These are phyloP conservation scores for Byasa hedistus DNA, from an alignment of 2,888 invertebrate species.

Conservation along the genomic window DNA sequence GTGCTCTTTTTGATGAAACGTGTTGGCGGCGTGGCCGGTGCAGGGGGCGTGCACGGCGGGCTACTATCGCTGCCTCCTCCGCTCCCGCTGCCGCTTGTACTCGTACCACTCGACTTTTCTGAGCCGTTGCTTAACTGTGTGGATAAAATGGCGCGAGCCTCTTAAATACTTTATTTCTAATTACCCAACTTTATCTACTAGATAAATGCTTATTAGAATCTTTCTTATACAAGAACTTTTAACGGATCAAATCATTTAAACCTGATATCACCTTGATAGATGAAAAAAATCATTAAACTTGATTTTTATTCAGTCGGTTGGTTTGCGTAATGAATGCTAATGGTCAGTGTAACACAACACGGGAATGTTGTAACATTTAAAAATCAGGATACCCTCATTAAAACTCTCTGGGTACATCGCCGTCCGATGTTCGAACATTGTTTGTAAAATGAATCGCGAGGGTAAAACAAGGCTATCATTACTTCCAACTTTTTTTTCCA, in stretches of 20 bases:
- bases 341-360: not conserved
- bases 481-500: constrained; percentile 50
- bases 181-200: constrained; percentile 28
- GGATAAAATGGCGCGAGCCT: constrained; percentile 27
- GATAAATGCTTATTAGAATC: constrained; percentile 20
- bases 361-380: constrained; percentile 3
- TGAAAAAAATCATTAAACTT: not conserved
- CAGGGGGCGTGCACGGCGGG: constrained; percentile 71
- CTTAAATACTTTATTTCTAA: constrained; percentile 29
- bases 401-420: constrained; percentile 41
- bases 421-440: constrained; percentile 48
- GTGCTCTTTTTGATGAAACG: constrained; percentile 50
- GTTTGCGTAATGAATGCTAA: too few species aligned
- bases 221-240: not conserved
- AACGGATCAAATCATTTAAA: too few species aligned
- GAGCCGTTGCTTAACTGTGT: constrained; percentile 65
- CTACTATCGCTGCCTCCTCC: constrained; percentile 52
- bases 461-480: constrained; percentile 47
- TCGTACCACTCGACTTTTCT: constrained; percentile 52
- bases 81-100: constrained; percentile 45
- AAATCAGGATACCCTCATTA: constrained; percentile 39
- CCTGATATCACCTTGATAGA: too few species aligned
- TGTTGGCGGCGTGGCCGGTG: constrained; percentile 57
- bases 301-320: too few species aligned
- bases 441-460: constrained; percentile 51